phyloP scores from a whole-genome alignment of 2,113 vertebrate species.

The Cyprinodon tularosa region DNA sequence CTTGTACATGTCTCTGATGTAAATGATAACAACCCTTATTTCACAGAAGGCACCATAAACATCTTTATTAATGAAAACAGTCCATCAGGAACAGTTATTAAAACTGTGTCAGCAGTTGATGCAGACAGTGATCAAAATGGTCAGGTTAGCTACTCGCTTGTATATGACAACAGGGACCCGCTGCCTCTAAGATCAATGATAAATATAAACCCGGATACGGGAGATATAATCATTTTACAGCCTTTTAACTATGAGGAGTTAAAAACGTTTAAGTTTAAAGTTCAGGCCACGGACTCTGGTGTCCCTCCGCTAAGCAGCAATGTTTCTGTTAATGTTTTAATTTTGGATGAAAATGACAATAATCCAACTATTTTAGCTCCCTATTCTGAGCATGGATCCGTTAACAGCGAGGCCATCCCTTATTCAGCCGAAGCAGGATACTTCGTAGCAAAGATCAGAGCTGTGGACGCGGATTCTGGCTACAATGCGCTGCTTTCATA shows the following conservation, averaged over 20 bases:
- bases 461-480: too few species aligned
- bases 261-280: too few species aligned
- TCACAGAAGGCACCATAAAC: background rate
- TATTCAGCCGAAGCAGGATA: too few species aligned
- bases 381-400: too few species aligned
- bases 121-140: constrained; percentile 63
- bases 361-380: too few species aligned
- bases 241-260: constrained; percentile 69
- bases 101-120: constrained; percentile 44
- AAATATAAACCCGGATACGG: constrained; percentile 71
- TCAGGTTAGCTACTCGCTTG: constrained; percentile 51
- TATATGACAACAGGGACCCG: constrained; percentile 17
- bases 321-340: too few species aligned
- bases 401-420: too few species aligned
- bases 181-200: constrained; percentile 18
- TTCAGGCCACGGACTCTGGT: too few species aligned
- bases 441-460: too few species aligned
- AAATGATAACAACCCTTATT: constrained; percentile 14
- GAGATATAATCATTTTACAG: constrained; percentile 65
- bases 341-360: too few species aligned
- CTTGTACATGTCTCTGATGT: constrained; percentile 5
- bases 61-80: constrained; percentile 11
- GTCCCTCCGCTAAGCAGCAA: too few species aligned
- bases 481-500: too few species aligned
- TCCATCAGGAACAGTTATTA: constrained; percentile 1